These are phyloP conservation scores for Dipus sagitta DNA, from an alignment of 2,797 vertebrate species.

Conservation along the genomic window DNA sequence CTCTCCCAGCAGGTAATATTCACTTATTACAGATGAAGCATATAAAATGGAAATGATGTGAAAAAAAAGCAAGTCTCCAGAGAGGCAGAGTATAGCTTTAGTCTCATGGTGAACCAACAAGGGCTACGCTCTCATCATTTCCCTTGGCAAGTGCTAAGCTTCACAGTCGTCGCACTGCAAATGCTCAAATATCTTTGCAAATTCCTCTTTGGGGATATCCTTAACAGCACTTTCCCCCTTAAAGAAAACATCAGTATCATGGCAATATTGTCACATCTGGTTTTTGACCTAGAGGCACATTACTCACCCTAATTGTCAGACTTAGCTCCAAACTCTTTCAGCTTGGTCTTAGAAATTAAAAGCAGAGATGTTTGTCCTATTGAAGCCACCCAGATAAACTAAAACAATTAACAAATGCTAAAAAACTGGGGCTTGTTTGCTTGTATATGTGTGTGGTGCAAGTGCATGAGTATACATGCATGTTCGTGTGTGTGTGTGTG, in stretches of 20 bases:
- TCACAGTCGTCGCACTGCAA: background rate
- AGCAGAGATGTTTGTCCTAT: background rate
- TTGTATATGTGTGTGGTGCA: no score
- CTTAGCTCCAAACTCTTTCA: background rate
- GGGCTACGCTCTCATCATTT: background rate
- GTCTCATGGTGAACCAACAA: background rate
- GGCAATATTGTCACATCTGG: conserved; percentile 50
- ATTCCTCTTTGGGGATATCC: conserved; percentile 36
- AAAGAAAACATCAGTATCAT: conserved; percentile 1
- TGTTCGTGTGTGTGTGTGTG: no score
- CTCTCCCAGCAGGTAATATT: background rate
- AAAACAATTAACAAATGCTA: background rate
- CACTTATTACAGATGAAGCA: background rate
- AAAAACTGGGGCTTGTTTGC: background rate
- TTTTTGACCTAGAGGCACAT: conserved; percentile 47
- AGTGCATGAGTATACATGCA: no score
- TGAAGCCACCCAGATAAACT: background rate
- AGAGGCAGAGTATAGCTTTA: background rate
- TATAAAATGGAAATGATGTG: background rate
- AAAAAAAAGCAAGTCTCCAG: background rate
- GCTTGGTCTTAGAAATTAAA: conserved; percentile 55
- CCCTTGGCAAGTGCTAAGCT: background rate
- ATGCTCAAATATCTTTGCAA: background rate
- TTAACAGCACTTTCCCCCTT: conserved; percentile 40
- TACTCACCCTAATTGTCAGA: conserved; percentile 60